Evolutionary conservation across 2,113 vertebrate species (phyloP).

Genomic region (Campylomormyrus numenius): DNA sequence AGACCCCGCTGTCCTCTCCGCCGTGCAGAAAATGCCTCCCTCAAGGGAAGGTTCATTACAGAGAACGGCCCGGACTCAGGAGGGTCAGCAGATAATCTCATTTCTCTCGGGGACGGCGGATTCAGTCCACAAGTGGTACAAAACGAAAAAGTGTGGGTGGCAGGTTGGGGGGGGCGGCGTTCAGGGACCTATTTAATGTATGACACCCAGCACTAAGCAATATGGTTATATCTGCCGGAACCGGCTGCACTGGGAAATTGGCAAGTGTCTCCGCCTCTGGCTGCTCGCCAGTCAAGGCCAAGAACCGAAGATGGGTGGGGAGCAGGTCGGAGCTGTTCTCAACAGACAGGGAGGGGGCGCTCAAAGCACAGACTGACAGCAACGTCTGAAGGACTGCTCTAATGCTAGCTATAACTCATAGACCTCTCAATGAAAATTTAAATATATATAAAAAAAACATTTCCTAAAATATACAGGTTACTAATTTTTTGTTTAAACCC

Average conservation of each 20-base stretch:
- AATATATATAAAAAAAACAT: not conserved
- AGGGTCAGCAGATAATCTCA: not conserved
- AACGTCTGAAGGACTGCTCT: not conserved
- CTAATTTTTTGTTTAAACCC: not conserved
- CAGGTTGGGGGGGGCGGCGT: not conserved
- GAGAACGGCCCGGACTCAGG: not conserved
- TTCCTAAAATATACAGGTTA: not conserved
- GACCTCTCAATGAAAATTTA: not conserved
- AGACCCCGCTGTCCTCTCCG: not conserved
- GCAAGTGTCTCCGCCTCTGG: not conserved
- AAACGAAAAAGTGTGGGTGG: not conserved
- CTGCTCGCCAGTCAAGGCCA: not conserved
- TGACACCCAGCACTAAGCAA: not conserved
- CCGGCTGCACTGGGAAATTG: not conserved
- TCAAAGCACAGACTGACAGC: not conserved
- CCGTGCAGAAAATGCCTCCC: not conserved
- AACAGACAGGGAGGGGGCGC: not conserved
- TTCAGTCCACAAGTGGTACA: not conserved
- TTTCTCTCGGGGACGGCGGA: not conserved
- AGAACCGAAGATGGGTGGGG: not conserved
- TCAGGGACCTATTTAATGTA: not conserved
- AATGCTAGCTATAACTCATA: not conserved
- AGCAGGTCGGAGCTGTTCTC: not conserved
- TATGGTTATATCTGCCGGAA: not conserved
- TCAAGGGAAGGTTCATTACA: not conserved